Evolutionary conservation across 2,797 vertebrate genomes (phyloP), one percentile per base, ranked within the genome.

Genomic region (Delichon dasypus): DNA sequence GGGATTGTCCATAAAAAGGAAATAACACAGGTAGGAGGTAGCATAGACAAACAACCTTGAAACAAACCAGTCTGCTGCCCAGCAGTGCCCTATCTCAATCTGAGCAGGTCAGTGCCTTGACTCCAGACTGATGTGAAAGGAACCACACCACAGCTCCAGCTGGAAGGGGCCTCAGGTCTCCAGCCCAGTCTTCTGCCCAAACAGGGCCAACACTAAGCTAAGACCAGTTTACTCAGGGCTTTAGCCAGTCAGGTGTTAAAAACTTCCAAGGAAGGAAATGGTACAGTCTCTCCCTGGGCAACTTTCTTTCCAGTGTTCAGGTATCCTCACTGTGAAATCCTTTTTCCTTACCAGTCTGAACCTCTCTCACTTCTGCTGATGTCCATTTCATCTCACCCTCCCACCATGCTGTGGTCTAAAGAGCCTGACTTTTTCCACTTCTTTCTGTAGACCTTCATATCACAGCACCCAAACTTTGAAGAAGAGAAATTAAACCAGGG

Each of bases 241-340:
- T 75, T 29, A 71, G 30, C 16, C 76, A 65, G 40, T 16, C 29
- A 60, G 19, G 38, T 27, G 30, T 80, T 53, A 29, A 80, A 72
- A 77, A 22, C 16, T 74, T 78, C 50, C 34, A 75, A 50, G 66
- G 47, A 80, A n/a, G 26, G 13, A 80, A 34, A 23, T 3, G 3
- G 34, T 19, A 5, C 48, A 60, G 32, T 12, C 38, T 44, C 57
- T 44, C 57, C 26, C 36, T 29, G 32, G 26, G 34, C 61, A 83
- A 45, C 25, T 58, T 12, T 29, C 26, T 32, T 30, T 67, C 72
- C 76, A 80, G 26, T 6, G 17, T 34, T 47, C 65, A 44, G 22
- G 22, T 44, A 47, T 21, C 22, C 65, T 78, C 62, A 64, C 12
- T 20, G 11, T 0, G 0, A 90, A 83, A 50, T 9, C 1, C 0